These are phyloP conservation scores for Urocitellus parryii DNA, from an alignment of 2,113 vertebrate genomes.

Conservation along the genomic window DNA sequence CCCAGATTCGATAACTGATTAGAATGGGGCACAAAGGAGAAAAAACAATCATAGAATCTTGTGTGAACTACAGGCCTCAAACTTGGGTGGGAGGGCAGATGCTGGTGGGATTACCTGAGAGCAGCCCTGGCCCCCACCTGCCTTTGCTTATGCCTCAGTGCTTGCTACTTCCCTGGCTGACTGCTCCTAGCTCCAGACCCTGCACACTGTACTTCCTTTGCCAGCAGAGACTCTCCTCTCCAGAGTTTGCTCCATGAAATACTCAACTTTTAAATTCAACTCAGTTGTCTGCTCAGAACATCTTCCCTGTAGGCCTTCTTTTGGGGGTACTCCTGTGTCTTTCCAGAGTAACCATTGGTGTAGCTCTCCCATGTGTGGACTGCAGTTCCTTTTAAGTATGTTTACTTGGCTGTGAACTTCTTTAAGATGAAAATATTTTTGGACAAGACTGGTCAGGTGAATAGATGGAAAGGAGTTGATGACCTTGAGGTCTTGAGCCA, in stretches of 20 bases:
- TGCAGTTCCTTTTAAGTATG: neutral
- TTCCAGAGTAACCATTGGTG: neutral
- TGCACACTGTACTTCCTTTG: neutral
- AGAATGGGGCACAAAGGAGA: neutral
- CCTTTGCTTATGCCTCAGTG: neutral
- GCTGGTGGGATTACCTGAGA: neutral
- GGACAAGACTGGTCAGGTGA: neutral
- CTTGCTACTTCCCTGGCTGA: neutral
- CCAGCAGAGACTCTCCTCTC: neutral
- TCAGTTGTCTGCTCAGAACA: neutral
- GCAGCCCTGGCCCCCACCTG: neutral
- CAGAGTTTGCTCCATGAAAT: neutral
- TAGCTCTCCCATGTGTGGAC: neutral
- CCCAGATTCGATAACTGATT: neutral
- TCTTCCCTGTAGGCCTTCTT: neutral
- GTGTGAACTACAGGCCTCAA: neutral
- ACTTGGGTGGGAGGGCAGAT: neutral
- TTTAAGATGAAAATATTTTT: neutral
- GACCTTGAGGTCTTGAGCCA: neutral
- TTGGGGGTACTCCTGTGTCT: neutral
- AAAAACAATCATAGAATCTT: neutral
- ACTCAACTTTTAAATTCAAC: slow-evolving; percentile 8
- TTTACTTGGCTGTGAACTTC: neutral
- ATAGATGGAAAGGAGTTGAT: neutral
- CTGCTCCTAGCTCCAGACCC: neutral